Conservation (phyloP, 2,888 invertebrate genomes). For the Molanna angustata region DNA sequence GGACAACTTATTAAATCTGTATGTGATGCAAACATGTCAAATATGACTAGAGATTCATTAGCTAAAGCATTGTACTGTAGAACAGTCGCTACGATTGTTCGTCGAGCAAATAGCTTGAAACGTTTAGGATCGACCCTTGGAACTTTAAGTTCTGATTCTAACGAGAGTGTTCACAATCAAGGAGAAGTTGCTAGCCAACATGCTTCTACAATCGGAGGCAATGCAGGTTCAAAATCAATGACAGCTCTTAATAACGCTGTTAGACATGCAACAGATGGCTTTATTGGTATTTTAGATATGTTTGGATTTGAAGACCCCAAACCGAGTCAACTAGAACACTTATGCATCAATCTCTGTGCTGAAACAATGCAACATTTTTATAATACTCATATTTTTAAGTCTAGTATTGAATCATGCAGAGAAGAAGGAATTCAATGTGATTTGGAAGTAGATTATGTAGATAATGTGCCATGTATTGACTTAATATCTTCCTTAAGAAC, state of each 20-base stretch:
- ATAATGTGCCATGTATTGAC: constrained; percentile 95
- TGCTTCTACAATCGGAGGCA: constrained; percentile 76
- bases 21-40: constrained; percentile 82
- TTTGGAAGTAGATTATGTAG: constrained; percentile 89
- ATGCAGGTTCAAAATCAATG: constrained; percentile 87
- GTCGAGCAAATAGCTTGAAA: constrained; percentile 89
- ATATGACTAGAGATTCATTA: constrained; percentile 83
- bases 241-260: constrained; percentile 89
- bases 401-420: constrained; percentile 87
- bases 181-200: constrained; percentile 82
- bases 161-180: constrained; percentile 88
- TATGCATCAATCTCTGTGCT: constrained; percentile 93
- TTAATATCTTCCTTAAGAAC: constrained; percentile 90
- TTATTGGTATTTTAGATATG: constrained; percentile 95
- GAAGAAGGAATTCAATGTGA: constrained; percentile 91
- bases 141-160: constrained; percentile 87
- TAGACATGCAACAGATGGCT: constrained; percentile 89
- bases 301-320: constrained; percentile 94
- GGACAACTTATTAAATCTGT: constrained; percentile 78
- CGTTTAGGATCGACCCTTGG: constrained; percentile 78
- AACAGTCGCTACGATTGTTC: constrained; percentile 90
- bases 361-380: constrained; percentile 98
- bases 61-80: constrained; percentile 92
- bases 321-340: constrained; percentile 86
- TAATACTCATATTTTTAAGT: constrained; percentile 95